A percentile compares a stretch with the other conserved stretches of the same genome.
Evolutionary conservation across 2,797 vertebrate species (phyloP).

Genomic region (Coilia nasus): DNA sequence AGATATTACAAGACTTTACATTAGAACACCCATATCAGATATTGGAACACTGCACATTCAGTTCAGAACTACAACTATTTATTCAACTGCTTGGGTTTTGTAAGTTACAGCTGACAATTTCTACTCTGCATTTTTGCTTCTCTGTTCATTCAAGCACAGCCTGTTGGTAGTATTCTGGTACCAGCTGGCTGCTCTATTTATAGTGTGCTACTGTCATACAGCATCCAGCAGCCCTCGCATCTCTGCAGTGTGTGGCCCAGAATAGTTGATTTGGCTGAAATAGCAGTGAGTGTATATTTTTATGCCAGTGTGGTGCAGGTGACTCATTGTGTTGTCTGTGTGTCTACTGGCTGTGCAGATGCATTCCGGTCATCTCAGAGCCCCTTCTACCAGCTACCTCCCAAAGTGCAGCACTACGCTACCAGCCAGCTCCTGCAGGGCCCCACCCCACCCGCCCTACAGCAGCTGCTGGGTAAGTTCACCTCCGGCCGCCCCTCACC

Average conservation of each 20-base stretch:
- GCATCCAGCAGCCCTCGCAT: background rate
- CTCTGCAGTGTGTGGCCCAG: background rate
- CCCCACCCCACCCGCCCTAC: slow-evolving; percentile 89
- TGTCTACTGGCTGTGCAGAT: slow-evolving; percentile 72
- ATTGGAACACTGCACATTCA: no score
- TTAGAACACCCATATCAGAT: no score
- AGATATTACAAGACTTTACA: no score
- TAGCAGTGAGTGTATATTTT: background rate
- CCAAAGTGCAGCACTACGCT: slow-evolving; percentile 92
- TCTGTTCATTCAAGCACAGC: background rate
- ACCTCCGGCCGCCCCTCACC: no score
- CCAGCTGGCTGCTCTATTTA: background rate
- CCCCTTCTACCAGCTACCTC: slow-evolving; percentile 98
- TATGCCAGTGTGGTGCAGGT: background rate
- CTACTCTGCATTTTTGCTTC: background rate
- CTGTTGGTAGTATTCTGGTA: background rate
- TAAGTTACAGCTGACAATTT: background rate
- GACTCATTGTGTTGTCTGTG: slow-evolving; percentile 21
- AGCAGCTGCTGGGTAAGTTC: slow-evolving; percentile 91
- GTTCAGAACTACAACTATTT: no score
- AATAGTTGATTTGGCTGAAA: background rate
- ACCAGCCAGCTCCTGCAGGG: slow-evolving; percentile 88
- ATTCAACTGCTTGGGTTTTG: no score
- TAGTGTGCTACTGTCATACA: background rate
- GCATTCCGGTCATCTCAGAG: slow-evolving; percentile 93